These are phyloP conservation scores for Ptychoptera albimana DNA, from an alignment of 2,888 invertebrate species.

Conservation along the genomic window DNA sequence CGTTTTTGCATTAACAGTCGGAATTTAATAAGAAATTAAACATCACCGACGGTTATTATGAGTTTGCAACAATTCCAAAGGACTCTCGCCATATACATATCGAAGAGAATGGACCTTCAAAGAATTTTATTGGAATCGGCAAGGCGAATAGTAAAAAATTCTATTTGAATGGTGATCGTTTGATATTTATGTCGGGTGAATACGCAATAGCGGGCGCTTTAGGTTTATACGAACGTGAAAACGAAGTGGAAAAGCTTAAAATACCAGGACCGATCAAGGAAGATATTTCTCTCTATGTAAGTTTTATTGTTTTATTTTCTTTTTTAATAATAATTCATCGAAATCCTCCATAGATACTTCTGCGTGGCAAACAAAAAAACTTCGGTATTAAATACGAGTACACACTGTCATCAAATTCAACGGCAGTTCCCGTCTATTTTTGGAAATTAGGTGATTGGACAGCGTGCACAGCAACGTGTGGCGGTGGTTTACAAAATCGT, in stretches of 20 bases:
- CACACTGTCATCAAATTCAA: constrained; percentile 39
- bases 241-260: constrained; percentile 62
- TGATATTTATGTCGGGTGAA: constrained; percentile 58
- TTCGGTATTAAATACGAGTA: constrained; percentile 75
- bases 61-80: constrained; percentile 53
- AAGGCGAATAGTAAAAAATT: constrained; percentile 50
- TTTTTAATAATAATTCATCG: not conserved
- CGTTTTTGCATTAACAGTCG: constrained; percentile 22
- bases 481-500: constrained; percentile 51
- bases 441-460: constrained; percentile 76
- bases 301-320: constrained; percentile 16
- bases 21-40: constrained; percentile 37
- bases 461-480: constrained; percentile 60
- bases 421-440: constrained; percentile 42
- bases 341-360: constrained; percentile 40
- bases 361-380: constrained; percentile 55
- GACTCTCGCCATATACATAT: constrained; percentile 66
- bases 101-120: constrained; percentile 57
- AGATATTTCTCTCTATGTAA: constrained; percentile 66
- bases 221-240: constrained; percentile 60
- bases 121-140: constrained; percentile 66
- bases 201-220: constrained; percentile 66
- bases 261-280: constrained; percentile 71
- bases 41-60: constrained; percentile 40
- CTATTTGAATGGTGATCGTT: constrained; percentile 62